Evolutionary conservation across 2,113 vertebrate species (phyloP).

Genomic region (Arothron firmamentum): DNA sequence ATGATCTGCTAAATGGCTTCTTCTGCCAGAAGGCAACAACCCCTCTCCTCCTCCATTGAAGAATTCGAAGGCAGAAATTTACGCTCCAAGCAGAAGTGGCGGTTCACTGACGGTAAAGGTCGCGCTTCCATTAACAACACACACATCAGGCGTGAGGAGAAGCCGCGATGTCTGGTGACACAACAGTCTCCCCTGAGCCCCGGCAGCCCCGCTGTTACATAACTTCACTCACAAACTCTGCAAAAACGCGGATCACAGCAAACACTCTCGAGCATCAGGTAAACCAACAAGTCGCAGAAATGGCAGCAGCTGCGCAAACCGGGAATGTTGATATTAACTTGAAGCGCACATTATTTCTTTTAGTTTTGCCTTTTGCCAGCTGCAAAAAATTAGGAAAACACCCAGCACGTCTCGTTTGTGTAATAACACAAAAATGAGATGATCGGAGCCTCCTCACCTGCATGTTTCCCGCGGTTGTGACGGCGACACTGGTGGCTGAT

Average conservation of each 20-base stretch:
- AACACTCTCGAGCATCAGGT: neutral
- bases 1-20: constrained; percentile 19
- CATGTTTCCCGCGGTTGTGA: constrained; percentile 46
- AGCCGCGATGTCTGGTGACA: no score
- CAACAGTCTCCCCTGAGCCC: neutral
- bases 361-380: constrained; percentile 5
- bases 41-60: constrained; percentile 1
- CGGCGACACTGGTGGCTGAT: constrained; percentile 26
- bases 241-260: neutral
- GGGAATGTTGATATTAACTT: constrained; percentile 10
- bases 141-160: constrained; percentile 11
- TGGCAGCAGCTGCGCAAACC: neutral
- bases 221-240: constrained; percentile 63
- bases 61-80: no score
- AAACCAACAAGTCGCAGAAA: constrained; percentile 21
- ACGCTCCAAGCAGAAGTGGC: no score
- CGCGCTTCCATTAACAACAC: neutral
- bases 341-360: neutral
- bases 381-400: constrained; percentile 5
- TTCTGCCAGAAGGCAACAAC: constrained; percentile 21
- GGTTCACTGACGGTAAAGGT: no score
- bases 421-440: neutral
- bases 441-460: constrained; percentile 48
- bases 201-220: constrained; percentile 45
- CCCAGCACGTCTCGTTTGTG: neutral